Evolutionary conservation across 1,140 invertebrate species (phyloP), one percentile per base, ranked within the genome.

Genomic region (Sitophilus oryzae): DNA sequence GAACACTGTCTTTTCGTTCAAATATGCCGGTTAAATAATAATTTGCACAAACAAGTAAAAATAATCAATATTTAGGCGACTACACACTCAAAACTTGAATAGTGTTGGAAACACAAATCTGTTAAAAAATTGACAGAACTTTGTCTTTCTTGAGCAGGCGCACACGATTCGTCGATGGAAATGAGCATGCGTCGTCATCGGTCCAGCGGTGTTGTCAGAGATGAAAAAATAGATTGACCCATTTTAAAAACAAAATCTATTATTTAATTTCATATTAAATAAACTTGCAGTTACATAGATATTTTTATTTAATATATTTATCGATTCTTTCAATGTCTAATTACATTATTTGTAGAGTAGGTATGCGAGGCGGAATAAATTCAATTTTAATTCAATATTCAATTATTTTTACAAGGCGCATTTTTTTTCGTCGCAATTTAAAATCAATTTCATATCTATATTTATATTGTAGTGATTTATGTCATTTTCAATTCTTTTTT

Each of bases 51-150:
- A 37, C 37, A 35, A 30, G 25, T 19, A 35, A 48, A 58, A 58
- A 36, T 52, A 58, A 58, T 58, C 56, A 34, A 58, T 58, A 58
- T 51, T 48, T 36, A 46, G 42, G 15, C 21, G 43, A 52, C 19
- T 42, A 42, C 44, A 42, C 41, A n/a, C 30, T 34, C 50, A 34
- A 43, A 42, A 52, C 49, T 38, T 51, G 22, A 34, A 48, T 36
- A 44, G 25, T 30, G 25, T 30, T 50, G 34, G 46, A 37, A 48
- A 58, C 43, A 58, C 48, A 47, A 58, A 43, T 52, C 51, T 40
- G n/a, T 23, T 48, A 48, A 45, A 46, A 52, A 52, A 52, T 52
- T 57, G 55, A 57, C 55, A 57, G 43, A 40, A 25, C 30, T 21
- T 14, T 54, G 8, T 15, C 18, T 22, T 3, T 10, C 18, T 9